Conservation (phyloP, 2,113 vertebrate species). For the human (Homo sapiens) region GRCh38 chr2:82511001-82511500, state of each 20-base stretch:
- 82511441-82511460: too few species aligned
- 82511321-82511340: neutral
- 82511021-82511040: neutral
- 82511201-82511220: neutral
- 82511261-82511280: neutral
- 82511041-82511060: neutral
- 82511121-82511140: neutral
- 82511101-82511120: neutral
- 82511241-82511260: neutral
- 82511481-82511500: too few species aligned
- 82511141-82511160: neutral
- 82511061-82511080: neutral
- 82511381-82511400: too few species aligned
- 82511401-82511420: too few species aligned
- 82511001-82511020: rapidly evolving
- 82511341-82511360: neutral
- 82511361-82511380: neutral
- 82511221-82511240: neutral
- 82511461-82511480: too few species aligned
- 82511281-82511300: neutral
- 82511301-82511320: neutral
- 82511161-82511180: neutral
- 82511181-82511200: neutral
- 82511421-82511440: too few species aligned
- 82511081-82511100: neutral